Base-by-base conservation (phyloP, 2,113 vertebrate species). In the Glareola pratincola region DNA sequence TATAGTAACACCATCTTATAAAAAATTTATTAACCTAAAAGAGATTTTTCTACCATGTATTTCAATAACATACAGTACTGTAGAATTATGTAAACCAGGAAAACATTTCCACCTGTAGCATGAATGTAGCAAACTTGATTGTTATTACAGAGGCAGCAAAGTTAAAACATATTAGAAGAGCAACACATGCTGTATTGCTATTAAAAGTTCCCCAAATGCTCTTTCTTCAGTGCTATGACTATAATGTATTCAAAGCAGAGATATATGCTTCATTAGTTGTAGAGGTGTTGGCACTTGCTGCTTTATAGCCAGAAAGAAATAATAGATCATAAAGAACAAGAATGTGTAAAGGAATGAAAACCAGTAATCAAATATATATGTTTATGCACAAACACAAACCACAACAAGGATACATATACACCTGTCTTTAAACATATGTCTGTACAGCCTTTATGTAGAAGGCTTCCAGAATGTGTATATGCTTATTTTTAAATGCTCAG, bases 71-170 rank as follows among this genome's bases (percentile, higher is more conserved):
- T 88, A 29, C 9, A 74, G 76, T 90, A 80, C 21, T 85, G 48
- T 16, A 84, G 63, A 94, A 94, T 89, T 96, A 96, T 81, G 59
- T 77, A 97, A 97, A 96, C 64, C 72, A 91, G 87, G 37, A 96
- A 95, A 83, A 56, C 2, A 5, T 92, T 97, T 97, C 79, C 88
- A 97, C 92, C 74, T 98, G 94, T 90, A 95, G 34, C 78, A 83
- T 63, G 37, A 97, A 83, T 41, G 27, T 43, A 51, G 14, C 6
- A 87, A 94, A 93, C 64, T 41, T 96, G 74, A 96, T 94, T 19
- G 23, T 90, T 97, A 91, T 97, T 96, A 96, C 34, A 94, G 73
- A 96, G 63, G 16, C 50, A 48, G 53, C 74, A 50, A 79, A 93
- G 84, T 90, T 81, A 94, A 96, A 97, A 59, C 73, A 66, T 77